Evolutionary conservation across 2,888 invertebrate genomes (phyloP).

Genomic region (Leptodirus hochenwartii): DNA sequence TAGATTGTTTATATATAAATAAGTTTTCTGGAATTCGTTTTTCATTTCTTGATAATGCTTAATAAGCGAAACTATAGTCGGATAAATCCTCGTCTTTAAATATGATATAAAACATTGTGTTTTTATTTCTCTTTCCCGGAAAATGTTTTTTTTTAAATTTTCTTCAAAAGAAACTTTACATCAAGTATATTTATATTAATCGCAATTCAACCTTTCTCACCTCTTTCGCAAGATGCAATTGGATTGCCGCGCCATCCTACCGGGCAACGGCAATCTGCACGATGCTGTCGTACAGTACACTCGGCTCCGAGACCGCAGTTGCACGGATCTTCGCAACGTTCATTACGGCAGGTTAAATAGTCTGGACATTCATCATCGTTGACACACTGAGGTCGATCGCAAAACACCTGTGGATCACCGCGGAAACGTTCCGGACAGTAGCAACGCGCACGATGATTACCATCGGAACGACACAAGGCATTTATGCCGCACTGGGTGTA

Average conservation of each 20-base stretch:
- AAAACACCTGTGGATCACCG: slow-evolving; percentile 64
- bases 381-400: slow-evolving; percentile 61
- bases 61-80: too few relatives aligned
- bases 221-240: slow-evolving; percentile 40
- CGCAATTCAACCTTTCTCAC: slow-evolving; percentile 22
- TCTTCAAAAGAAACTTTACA: too few relatives aligned
- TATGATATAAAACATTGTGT: too few relatives aligned
- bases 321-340: slow-evolving; percentile 70
- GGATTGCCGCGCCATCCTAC: slow-evolving; percentile 69
- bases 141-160: too few relatives aligned
- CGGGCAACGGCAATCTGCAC: slow-evolving; percentile 63
- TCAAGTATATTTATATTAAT: too few relatives aligned
- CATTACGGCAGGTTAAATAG: slow-evolving; percentile 59
- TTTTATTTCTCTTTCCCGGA: too few relatives aligned
- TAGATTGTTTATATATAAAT: too few relatives aligned
- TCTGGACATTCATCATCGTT: slow-evolving; percentile 59
- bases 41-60: too few relatives aligned
- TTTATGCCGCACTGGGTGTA: slow-evolving; percentile 64
- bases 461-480: slow-evolving; percentile 56
- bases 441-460: slow-evolving; percentile 61
- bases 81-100: too few relatives aligned
- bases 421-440: slow-evolving; percentile 56
- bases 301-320: slow-evolving; percentile 60
- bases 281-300: slow-evolving; percentile 61
- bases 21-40: too few relatives aligned